Evolutionary conservation across 2,113 vertebrate genomes (phyloP), one percentile per base, ranked within the genome.

Genomic region (Tachysurus fulvidraco): DNA sequence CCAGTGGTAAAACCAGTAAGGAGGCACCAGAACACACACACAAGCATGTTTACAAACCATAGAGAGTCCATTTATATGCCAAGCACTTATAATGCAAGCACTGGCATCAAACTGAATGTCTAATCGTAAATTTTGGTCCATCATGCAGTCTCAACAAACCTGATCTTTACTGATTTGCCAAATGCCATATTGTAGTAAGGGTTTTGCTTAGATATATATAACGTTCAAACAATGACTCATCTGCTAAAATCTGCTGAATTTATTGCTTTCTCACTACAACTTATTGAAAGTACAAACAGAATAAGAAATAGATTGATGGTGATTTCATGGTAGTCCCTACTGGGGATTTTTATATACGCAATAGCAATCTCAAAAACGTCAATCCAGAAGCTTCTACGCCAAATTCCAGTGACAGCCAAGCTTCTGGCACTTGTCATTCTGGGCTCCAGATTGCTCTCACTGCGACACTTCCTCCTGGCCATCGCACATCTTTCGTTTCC

Each of bases 401-500:
- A n/a, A 44, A 59, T 60, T 81, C 52, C 64, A 46, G 23, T 46
- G 67, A 86, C 46, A 74, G 41, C 67, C 41, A 67, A 50, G 36
- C 76, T 86, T 57, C 60, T 80, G 76, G 84, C 76, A 80, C 62
- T 44, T 67, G 41, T 64, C 60, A 36, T 41, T 12, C 28, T 30
- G 36, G 19, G 36, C 41, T 87, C 80, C 86, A 76, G 86, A 76
- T 52, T 62, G 50, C 79, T 81, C 67, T 21, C 67, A 82, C 79
- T 74, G n/a, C 46, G 13, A 16, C 46, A 83, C 21, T 76, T 74
- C 65, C 76, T 87, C 52, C 69, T 65, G 86, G 46, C 80, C 67
- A 36, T 54, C 19, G 59, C 85, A 41, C 67, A 36, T 60, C 78
- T 55, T 57, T 80, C 76, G 71, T 19, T 81, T 81, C 78, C 78